Evolutionary conservation across 2,797 vertebrate species (phyloP).

Genomic region (Astyanax mexicanus): DNA sequence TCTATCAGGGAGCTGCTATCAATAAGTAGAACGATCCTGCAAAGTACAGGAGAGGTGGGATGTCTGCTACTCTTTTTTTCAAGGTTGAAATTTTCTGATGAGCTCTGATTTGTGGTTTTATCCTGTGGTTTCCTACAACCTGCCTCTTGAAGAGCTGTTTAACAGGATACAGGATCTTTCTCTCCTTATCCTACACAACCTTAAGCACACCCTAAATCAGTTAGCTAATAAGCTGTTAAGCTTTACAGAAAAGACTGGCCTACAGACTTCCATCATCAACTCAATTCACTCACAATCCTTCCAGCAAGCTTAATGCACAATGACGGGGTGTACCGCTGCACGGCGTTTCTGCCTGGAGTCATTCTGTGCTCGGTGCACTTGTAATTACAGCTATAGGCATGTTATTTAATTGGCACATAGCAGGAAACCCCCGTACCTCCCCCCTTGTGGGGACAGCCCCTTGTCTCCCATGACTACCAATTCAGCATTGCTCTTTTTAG

Average conservation of each 20-base stretch:
- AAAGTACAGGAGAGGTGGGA: too few relatives aligned
- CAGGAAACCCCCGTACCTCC: slow-evolving; percentile 59
- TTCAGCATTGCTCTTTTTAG: background rate
- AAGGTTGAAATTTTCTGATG: too few relatives aligned
- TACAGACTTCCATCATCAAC: background rate
- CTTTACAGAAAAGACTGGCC: background rate
- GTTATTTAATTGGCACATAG: slow-evolving; percentile 76
- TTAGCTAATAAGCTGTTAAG: background rate
- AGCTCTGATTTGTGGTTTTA: background rate
- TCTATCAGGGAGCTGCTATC: too few relatives aligned
- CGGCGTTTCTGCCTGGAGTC: background rate
- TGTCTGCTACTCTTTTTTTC: too few relatives aligned
- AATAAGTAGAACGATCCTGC: too few relatives aligned
- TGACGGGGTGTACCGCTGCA: background rate
- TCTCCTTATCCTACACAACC: background rate
- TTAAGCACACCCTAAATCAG: background rate
- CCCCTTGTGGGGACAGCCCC: slow-evolving; percentile 45
- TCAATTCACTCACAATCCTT: background rate
- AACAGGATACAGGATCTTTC: background rate
- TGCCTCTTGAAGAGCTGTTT: background rate
- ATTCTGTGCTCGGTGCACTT: slow-evolving; percentile 63
- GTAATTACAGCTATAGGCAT: slow-evolving; percentile 73
- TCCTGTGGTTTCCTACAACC: background rate
- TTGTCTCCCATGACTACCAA: background rate
- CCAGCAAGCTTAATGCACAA: background rate